Base-by-base conservation (phyloP, 1,140 invertebrate species). In the Marisa cornuarietis region DNA sequence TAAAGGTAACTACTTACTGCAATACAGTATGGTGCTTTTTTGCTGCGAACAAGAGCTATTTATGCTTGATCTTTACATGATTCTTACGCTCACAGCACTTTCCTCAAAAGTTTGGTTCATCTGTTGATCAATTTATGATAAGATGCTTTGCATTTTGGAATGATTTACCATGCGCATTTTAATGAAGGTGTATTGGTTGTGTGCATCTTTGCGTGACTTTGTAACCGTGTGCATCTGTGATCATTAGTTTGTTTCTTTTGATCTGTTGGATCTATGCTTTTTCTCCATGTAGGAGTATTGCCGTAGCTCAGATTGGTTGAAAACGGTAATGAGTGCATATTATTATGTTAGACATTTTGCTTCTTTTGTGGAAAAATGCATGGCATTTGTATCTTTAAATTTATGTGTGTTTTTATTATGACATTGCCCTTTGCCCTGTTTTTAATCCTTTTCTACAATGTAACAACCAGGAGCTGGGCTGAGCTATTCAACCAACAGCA, bases 241-340 rank as follows among this genome's bases (percentile, higher is more conserved):
- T 62, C n/a, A 16, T 61, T 62, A 16, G 18, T 22, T 75, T 49
- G 26, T 75, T 75, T 24, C 52, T 58, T 54, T 62, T 31, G 22
- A 49, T 31, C 24, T 77, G 66, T 49, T 71, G 13, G 54, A 52
- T 18, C 24, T 58, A 24, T 73, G 31, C 65, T 74, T 58, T 31
- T 71, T 75, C 76, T 74, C 72, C 24, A 74, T 71, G 62, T 79
- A 82, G 81, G 81, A 78, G 20, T 82, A 65, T 76, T 16, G 78
- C 42, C 76, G 62, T 79, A 82, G 81, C 62, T 71, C 81, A 24
- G 77, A 82, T 63, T 82, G 78, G 81, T 77, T 82, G 78, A 79
- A 75, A 71, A 76, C 81, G 81, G 81, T 82, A 82, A 82, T 71
- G 24, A 75, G 1, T 6, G 31, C 51, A 63, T 66, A 22, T 71